Percentiles rank a stretch among this genome's conserved stretches.
phyloP scores from a whole-genome alignment of 2,113 vertebrate genomes.

The Pangasianodon hypophthalmus region DNA sequence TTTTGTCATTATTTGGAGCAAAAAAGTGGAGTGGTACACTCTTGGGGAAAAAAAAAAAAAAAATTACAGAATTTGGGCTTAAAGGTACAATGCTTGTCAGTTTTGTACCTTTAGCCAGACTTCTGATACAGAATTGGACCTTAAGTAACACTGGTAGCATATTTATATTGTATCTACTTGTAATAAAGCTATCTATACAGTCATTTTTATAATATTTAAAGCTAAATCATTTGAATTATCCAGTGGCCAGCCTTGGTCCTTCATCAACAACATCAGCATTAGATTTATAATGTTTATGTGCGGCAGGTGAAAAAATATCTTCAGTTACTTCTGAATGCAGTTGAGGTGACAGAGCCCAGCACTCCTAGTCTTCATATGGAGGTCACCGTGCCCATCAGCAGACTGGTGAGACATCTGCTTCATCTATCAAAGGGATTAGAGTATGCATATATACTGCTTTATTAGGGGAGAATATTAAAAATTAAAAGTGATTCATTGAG shows the following conservation, averaged over 20 bases:
- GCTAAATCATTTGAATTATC: neutral
- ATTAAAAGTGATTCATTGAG: neutral
- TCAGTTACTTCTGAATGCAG: constrained; percentile 65
- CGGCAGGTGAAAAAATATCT: constrained; percentile 65
- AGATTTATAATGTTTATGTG: constrained; percentile 8
- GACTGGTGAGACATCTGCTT: constrained; percentile 66
- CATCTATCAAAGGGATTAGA: constrained; percentile 2
- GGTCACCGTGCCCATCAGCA: constrained; percentile 66
- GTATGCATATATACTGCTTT: constrained; percentile 17
- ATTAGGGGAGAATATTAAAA: neutral
- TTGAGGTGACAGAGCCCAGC: constrained; percentile 70
- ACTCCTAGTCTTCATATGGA: constrained; percentile 69
- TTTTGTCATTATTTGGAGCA: neutral
- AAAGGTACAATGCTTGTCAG: neutral
- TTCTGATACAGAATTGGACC: neutral
- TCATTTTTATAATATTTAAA: neutral
- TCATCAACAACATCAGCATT: neutral
- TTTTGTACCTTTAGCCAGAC: neutral
- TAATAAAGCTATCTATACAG: neutral
- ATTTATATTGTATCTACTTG: neutral
- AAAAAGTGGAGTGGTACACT: neutral
- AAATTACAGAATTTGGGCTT: neutral
- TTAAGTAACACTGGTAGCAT: neutral
- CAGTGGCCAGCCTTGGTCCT: neutral
- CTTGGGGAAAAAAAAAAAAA: neutral